Conservation (phyloP, 1,140 invertebrate genomes). For the Metaphire vulgaris region DNA sequence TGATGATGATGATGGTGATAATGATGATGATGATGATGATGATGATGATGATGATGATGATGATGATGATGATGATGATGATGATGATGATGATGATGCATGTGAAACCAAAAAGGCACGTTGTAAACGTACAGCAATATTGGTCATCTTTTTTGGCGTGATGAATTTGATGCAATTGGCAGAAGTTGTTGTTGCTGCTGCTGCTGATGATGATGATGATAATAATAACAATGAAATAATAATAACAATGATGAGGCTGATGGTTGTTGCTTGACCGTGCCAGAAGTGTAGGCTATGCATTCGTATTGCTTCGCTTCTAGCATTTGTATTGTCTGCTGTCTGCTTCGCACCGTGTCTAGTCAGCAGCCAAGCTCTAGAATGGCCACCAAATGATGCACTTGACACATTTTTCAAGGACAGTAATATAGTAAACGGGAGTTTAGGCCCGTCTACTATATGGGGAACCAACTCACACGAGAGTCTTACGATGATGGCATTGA, state of each 20-base stretch:
- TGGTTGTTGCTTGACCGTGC: neutral
- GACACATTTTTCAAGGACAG: too few species aligned
- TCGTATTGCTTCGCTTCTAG: neutral
- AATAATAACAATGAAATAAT: too few species aligned
- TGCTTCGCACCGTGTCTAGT: too few species aligned
- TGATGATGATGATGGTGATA: constrained; percentile 27
- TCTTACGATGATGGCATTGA: too few species aligned
- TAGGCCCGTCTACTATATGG: too few species aligned
- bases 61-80: constrained; percentile 6
- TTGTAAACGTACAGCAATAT: neutral
- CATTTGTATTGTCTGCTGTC: too few species aligned
- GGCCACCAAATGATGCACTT: too few species aligned
- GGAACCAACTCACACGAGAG: too few species aligned
- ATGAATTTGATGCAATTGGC: neutral
- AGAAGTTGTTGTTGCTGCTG: too few species aligned
- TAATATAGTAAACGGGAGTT: too few species aligned
- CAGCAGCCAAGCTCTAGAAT: too few species aligned
- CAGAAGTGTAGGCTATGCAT: neutral
- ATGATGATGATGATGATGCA: neutral
- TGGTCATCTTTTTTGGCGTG: neutral
- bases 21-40: constrained; percentile 3
- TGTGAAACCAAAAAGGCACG: neutral
- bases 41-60: constrained; percentile 16
- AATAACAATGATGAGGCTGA: neutral
- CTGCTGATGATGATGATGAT: too few species aligned